Evolutionary conservation across 2,113 vertebrate genomes (phyloP), one percentile per base, ranked within the genome.

Genomic region (Gnathonemus longibarbis): DNA sequence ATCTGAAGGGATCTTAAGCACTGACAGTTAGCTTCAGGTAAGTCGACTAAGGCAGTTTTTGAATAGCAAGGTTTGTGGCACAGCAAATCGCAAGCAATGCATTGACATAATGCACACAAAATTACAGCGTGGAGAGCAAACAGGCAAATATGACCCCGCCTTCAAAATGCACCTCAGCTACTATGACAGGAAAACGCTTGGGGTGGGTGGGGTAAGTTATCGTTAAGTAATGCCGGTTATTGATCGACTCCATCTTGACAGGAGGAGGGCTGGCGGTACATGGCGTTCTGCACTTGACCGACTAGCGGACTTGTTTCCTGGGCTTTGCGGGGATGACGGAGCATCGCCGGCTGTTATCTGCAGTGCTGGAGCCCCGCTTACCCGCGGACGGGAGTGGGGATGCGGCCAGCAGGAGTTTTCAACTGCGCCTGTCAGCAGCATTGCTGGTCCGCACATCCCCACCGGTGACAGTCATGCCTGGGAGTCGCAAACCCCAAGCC

Each of bases 171-270:
- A 62, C n/a, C 24, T 7, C 87, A 35, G 17, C 13, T 52, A 53
- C n/a, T 5, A 58, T 39, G 49, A 62, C 46, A 58, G n/a, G 3
- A 31, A 21, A 35, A 35, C 49, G 24, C n/a, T 21, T 39, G 19
- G 31, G 21, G 27, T 89, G 88, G 88, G 62, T 77, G 88, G 42
- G 88, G 88, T 74, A 89, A 88, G 58, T n/a, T 74, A 70, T 89
- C 88, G 21, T n/a, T 42, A 89, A 21, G 24, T 70, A 48, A 70
- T 48, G 88, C 88, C 35, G 19, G n/a, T 66, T 46, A 45, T 62
- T 45, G 31, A 46, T 62, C 21, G 58, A 39, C 53, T 66, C 58
- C 52, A 88, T 62, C 21, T 66, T 84, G 52, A 85, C 39, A 45
- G 10, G 58, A 39, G 52, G 17, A 45, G 62, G 62, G n/a, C 42